These are phyloP conservation scores for Pachymerium ferrugineum DNA, from an alignment of 2,888 invertebrate genomes.

Conservation along the genomic window DNA sequence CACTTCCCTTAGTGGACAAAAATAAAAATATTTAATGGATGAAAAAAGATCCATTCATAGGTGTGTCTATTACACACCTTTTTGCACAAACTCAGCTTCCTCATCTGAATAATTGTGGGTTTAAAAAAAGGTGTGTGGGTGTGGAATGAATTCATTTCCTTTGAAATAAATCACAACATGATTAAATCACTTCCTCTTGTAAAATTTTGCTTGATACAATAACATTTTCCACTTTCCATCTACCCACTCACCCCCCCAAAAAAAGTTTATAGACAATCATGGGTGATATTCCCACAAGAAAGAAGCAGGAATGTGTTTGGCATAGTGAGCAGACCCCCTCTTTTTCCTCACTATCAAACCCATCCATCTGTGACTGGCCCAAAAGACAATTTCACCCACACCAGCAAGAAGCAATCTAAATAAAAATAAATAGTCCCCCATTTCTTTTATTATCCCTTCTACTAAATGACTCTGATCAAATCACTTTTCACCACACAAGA, in stretches of 20 bases:
- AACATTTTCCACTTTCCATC: not conserved
- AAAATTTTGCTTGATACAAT: not conserved
- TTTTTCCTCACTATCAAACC: not conserved
- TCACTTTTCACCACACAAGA: not conserved
- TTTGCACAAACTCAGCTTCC: not conserved
- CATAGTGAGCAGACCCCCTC: no score
- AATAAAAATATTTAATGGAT: no score
- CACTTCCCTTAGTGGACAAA: no score
- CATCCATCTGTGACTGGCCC: not conserved
- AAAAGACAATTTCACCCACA: not conserved
- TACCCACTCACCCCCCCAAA: no score
- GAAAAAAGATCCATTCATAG: no score
- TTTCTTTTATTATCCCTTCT: not conserved
- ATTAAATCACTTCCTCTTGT: constrained; percentile 10
- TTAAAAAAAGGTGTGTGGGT: not conserved
- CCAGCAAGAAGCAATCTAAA: not conserved
- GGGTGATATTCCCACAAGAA: no score
- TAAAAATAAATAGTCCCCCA: not conserved
- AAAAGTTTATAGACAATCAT: no score
- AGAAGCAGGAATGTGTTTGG: no score
- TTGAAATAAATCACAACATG: not conserved
- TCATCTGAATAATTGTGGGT: constrained; percentile 14
- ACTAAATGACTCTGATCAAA: not conserved
- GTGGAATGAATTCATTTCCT: constrained; percentile 1
- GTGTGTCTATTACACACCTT: no score